Evolutionary conservation across 2,888 invertebrate genomes (phyloP), one percentile per base, ranked within the genome.

Genomic region (Hydriomena furcata): DNA sequence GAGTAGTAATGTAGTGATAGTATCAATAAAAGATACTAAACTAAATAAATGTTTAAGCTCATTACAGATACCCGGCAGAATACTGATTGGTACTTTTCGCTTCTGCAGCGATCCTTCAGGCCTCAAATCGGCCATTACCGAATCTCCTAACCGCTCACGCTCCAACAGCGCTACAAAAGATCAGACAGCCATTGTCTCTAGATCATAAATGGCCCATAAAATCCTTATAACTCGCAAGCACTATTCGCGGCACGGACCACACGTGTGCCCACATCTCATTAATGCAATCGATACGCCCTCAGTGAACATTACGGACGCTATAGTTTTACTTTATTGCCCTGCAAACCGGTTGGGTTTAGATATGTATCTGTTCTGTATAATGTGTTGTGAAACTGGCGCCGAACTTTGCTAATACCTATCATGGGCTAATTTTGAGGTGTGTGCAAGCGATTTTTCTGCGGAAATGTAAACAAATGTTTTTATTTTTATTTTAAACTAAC

Each of bases 261-360:
- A 87, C 88, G 82, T 79, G 82, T 69, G 79, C 81, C 81, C 81
- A 76, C 84, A 89, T 89, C 84, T 79, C 82, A 89, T 90, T 90
- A 89, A 90, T 87, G 88, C 89, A 80, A 82, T 82, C 79, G 83
- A 84, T 85, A 84, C 81, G 79, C 78, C 82, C 76, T 82, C 78
- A 79, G 77, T 77, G 71, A 83, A 81, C 84, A 82, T 86, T 79
- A 83, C 76, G 66, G 75, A 79, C 38, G 52, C 40, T 41, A 50
- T 50, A 72, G 60, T 65, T 72, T 73, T 78, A 74, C 76, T 80
- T 82, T 84, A 83, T 81, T 76, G 76, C 73, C 62, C 52, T 66
- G 63, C 61, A 62, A 73, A 80, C 75, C 73, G 68, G 73, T 73
- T 69, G 50, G 65, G 65, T 68, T 64, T 56, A 67, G 66, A 71